Percentiles rank a stretch among this genome's conserved stretches.
These are phyloP conservation scores for Hydraecia micacea DNA, from an alignment of 2,888 invertebrate genomes.

Conservation along the genomic window DNA sequence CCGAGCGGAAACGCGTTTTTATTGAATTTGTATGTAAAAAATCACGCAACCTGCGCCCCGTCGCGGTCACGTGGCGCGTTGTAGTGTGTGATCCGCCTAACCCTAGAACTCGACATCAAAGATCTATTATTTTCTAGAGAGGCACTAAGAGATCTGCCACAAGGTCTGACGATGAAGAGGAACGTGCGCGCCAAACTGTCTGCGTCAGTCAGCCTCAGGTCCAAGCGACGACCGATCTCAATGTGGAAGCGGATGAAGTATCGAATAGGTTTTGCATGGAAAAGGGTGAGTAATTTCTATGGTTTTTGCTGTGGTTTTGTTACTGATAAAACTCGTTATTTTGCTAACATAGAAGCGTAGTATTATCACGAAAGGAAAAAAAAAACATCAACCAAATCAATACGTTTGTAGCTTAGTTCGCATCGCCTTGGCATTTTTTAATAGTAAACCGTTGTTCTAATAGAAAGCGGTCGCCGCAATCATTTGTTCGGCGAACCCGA, in stretches of 20 bases:
- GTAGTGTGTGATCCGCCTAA: background rate
- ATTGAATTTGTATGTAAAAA: background rate
- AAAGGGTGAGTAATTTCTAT: conserved; percentile 83
- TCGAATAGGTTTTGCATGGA: conserved; percentile 88
- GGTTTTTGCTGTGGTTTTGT: background rate
- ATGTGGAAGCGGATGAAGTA: conserved; percentile 91
- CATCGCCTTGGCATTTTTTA: no score
- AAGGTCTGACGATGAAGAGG: conserved; percentile 92
- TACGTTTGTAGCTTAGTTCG: background rate
- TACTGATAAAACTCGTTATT: background rate
- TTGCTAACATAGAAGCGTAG: background rate
- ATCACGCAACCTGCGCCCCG: background rate
- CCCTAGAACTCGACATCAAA: background rate
- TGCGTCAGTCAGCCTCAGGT: conserved; percentile 90
- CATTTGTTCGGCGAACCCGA: background rate
- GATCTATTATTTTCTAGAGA: conserved; percentile 83
- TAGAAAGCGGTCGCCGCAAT: background rate
- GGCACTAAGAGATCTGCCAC: conserved; percentile 92
- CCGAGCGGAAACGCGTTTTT: background rate
- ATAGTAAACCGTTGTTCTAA: background rate
- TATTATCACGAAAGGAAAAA: no score
- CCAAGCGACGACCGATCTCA: conserved; percentile 88
- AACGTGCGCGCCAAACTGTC: conserved; percentile 91
- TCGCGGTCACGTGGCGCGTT: background rate
- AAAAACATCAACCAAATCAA: background rate